phyloP scores from a whole-genome alignment of 2,797 vertebrate species.

The Phrynocephalus guinanensis region DNA sequence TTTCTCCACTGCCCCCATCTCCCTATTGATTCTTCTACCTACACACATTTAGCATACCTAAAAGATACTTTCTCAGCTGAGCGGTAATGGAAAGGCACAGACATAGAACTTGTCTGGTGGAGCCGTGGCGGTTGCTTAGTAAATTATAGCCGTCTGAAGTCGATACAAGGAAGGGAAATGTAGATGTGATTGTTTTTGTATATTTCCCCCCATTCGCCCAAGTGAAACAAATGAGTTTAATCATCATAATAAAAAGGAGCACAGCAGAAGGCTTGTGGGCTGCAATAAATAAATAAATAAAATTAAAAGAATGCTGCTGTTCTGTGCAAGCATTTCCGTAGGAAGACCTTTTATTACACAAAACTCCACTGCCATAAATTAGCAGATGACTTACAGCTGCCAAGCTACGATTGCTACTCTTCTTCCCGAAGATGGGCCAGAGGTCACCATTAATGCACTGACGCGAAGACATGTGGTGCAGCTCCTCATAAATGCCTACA shows the following conservation, averaged over 20 bases:
- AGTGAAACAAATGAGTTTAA: constrained; percentile 15
- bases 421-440: constrained; percentile 60
- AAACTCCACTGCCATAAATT: constrained; percentile 51
- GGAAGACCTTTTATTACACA: constrained; percentile 59
- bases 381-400: constrained; percentile 48
- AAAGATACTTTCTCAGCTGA: constrained; percentile 65
- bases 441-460: constrained; percentile 60
- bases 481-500: constrained; percentile 19
- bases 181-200: constrained; percentile 58
- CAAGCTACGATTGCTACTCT: constrained; percentile 42
- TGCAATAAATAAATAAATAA: not conserved
- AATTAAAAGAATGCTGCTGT: constrained; percentile 31
- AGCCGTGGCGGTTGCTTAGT: constrained; percentile 73
- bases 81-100: constrained; percentile 66
- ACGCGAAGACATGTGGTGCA: constrained; percentile 22
- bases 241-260: constrained; percentile 24
- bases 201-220: constrained; percentile 32
- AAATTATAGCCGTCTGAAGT: constrained; percentile 71
- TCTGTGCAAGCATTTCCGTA: constrained; percentile 59
- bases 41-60: constrained; percentile 59
- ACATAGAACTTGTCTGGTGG: constrained; percentile 61
- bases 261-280: not conserved
- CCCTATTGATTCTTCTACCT: constrained; percentile 71
- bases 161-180: constrained; percentile 59
- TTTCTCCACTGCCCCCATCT: constrained; percentile 25